These are phyloP conservation scores for Agrochola litura DNA, from an alignment of 2,888 invertebrate genomes.

Conservation along the genomic window DNA sequence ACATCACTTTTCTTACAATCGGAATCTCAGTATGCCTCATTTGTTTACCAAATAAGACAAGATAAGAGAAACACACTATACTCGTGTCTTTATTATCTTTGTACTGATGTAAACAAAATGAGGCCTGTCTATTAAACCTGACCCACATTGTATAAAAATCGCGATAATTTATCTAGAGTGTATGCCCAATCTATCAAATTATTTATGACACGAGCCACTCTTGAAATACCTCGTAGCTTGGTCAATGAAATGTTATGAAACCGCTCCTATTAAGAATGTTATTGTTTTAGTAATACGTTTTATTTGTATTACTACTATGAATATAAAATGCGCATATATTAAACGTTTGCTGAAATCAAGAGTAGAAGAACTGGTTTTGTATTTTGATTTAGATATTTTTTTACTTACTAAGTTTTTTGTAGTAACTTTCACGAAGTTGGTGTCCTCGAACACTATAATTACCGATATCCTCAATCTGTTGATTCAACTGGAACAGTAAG, in stretches of 20 bases:
- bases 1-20: not conserved
- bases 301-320: constrained; percentile 26
- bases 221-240: constrained; percentile 46
- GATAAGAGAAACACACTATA: not conserved
- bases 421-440: constrained; percentile 36
- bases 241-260: constrained; percentile 64
- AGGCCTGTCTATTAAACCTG: constrained; percentile 72
- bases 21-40: not conserved
- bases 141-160: constrained; percentile 69
- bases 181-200: constrained; percentile 62
- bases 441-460: constrained; percentile 43
- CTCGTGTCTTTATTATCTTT: constrained; percentile 31
- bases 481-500: constrained; percentile 33
- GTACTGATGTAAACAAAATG: constrained; percentile 49
- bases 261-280: constrained; percentile 37
- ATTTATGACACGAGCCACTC: constrained; percentile 54
- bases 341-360: constrained; percentile 24
- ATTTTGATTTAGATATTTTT: constrained; percentile 14
- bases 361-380: constrained; percentile 18
- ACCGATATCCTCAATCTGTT: constrained; percentile 47
- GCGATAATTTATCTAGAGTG: constrained; percentile 55
- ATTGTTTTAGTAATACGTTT: constrained; percentile 50
- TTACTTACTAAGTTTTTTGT: constrained; percentile 9
- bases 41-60: constrained; percentile 9
- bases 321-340: constrained; percentile 43